Evolutionary conservation across 2,888 invertebrate species (phyloP).

Genomic region (Tipula vernalis): DNA sequence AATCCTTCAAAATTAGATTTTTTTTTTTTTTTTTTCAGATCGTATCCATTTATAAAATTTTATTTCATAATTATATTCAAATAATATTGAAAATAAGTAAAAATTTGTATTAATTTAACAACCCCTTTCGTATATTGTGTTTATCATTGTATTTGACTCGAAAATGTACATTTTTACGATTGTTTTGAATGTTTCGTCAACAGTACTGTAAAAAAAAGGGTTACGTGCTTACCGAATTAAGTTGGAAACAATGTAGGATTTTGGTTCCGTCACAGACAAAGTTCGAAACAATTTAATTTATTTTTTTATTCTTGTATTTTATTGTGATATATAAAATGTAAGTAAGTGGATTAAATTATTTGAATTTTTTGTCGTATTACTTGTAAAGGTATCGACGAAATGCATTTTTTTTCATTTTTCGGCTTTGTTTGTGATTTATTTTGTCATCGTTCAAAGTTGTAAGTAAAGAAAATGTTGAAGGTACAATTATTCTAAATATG

Average conservation of each 20-base stretch:
- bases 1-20: constrained; percentile 4
- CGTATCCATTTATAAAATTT: not conserved
- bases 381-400: not conserved
- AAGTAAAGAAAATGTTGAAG: not conserved
- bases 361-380: not conserved
- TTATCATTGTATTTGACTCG: not conserved
- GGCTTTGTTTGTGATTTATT: not conserved
- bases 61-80: not conserved
- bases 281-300: not conserved
- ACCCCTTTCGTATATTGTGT: not conserved
- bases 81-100: not conserved
- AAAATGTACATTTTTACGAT: not conserved
- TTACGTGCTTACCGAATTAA: not conserved
- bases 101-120: not conserved
- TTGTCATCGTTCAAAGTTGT: not conserved
- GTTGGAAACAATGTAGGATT: not conserved
- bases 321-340: not conserved
- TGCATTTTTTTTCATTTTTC: not conserved
- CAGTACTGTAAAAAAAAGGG: not conserved
- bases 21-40: not conserved
- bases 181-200: not conserved
- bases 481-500: not conserved
- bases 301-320: not conserved
- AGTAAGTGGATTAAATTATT: not conserved
- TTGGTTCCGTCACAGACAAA: not conserved